A percentile compares a stretch with the other conserved stretches of the same genome.
Evolutionary conservation across 2,113 vertebrate species (phyloP).

Genomic region (Cinclus cinclus): DNA sequence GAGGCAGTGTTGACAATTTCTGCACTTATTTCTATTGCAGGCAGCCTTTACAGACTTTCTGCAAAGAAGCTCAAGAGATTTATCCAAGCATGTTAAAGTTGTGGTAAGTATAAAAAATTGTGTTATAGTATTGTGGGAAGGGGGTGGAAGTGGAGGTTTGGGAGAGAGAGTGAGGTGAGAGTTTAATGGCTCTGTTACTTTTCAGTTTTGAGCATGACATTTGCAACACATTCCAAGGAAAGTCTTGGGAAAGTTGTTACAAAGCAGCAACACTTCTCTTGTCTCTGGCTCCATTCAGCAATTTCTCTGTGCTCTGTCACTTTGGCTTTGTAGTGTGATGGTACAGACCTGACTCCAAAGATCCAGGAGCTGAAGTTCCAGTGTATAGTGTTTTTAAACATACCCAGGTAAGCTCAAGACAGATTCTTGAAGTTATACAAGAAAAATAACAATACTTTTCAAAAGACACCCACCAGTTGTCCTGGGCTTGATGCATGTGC

Average conservation of each 20-base stretch:
- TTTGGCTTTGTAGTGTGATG: slow-evolving; percentile 81
- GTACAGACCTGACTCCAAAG: slow-evolving; percentile 85
- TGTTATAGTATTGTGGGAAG: background rate
- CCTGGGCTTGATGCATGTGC: background rate
- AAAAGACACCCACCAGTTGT: background rate
- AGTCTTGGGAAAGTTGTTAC: slow-evolving; percentile 67
- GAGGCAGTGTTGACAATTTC: background rate
- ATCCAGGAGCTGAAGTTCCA: slow-evolving; percentile 88
- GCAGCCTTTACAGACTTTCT: slow-evolving; percentile 85
- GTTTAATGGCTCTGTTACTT: slow-evolving; percentile 63
- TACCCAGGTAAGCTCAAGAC: slow-evolving; percentile 79
- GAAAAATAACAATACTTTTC: background rate
- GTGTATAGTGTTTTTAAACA: slow-evolving; percentile 89
- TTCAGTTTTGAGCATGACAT: slow-evolving; percentile 58
- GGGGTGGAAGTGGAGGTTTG: background rate
- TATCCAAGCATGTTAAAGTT: slow-evolving; percentile 85
- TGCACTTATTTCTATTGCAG: slow-evolving; percentile 51
- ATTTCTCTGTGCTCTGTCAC: slow-evolving; percentile 59
- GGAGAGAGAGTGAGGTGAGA: background rate
- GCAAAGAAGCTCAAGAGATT: slow-evolving; percentile 84
- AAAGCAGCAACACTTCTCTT: slow-evolving; percentile 68
- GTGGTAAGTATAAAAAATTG: slow-evolving; percentile 74
- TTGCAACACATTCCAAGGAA: slow-evolving; percentile 63
- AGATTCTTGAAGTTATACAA: background rate
- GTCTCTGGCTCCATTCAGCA: slow-evolving; percentile 55